These are phyloP conservation scores for Drosophila paucipuncta DNA, from an alignment of 2,888 invertebrate species.

Conservation along the genomic window DNA sequence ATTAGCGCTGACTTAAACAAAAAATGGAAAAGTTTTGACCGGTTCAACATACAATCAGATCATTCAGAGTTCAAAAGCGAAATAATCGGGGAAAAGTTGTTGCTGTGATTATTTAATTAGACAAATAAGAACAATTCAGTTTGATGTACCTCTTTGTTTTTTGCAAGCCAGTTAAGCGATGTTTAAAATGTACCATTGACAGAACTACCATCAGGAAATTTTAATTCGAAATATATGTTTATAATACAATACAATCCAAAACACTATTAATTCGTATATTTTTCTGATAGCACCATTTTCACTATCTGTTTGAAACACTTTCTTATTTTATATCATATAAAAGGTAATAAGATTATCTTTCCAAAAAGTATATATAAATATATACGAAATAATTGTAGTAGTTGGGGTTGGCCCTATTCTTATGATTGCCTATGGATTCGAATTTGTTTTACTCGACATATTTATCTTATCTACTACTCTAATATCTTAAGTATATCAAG, in stretches of 20 bases:
- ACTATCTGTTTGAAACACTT: neutral
- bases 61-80: neutral
- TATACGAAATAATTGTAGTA: no score
- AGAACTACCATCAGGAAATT: neutral
- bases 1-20: slow-evolving; percentile 58
- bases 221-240: neutral
- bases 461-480: neutral
- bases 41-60: neutral
- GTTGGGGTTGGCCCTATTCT: no score
- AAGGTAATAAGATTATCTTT: fast-evolving
- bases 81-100: neutral
- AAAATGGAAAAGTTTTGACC: slow-evolving; percentile 7
- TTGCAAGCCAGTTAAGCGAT: neutral
- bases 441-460: neutral
- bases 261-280: neutral
- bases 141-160: neutral
- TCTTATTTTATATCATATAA: neutral
- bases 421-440: neutral
- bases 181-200: neutral
- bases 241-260: neutral
- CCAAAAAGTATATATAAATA: neutral
- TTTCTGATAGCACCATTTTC: neutral
- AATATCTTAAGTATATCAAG: neutral
- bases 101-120: neutral
- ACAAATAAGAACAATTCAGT: neutral